Conservation (phyloP, 2,113 vertebrate species). For the Otis tarda region DNA sequence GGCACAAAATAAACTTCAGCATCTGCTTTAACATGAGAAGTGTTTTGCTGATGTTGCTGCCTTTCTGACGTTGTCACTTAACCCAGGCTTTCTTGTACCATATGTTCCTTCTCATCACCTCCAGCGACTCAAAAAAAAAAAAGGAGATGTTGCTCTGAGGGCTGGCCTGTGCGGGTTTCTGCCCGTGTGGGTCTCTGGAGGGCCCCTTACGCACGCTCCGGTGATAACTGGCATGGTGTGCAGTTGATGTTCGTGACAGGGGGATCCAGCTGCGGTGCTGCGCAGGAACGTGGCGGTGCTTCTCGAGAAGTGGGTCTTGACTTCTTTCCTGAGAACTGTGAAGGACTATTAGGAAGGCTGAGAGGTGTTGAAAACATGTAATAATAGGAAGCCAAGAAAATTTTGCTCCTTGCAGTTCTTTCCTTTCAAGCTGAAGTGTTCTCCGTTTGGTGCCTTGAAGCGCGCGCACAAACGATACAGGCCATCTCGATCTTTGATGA, state of each 20-base stretch:
- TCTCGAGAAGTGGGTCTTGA: constrained; percentile 7
- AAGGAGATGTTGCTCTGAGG: background rate
- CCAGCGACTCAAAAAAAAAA: background rate
- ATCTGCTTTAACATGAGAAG: background rate
- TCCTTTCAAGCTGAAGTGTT: background rate
- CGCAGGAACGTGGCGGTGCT: background rate
- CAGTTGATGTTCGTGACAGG: background rate
- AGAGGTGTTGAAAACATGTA: background rate
- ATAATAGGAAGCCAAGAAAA: constrained; percentile 2
- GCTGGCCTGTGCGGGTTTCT: background rate
- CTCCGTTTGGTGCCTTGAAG: constrained; percentile 6
- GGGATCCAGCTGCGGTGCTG: background rate
- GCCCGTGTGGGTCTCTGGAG: background rate
- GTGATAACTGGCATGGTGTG: fast-evolving
- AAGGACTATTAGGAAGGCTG: background rate
- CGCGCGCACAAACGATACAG: background rate
- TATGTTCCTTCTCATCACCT: background rate
- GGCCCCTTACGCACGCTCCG: fast-evolving
- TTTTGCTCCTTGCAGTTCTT: background rate
- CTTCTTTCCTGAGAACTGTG: background rate
- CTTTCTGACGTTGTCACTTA: background rate
- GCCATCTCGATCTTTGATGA: background rate
- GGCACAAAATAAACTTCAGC: background rate
- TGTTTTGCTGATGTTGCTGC: background rate
- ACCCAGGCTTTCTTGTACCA: background rate